These are phyloP conservation scores for Apodemia duryi DNA, from an alignment of 2,888 invertebrate species.

Conservation along the genomic window DNA sequence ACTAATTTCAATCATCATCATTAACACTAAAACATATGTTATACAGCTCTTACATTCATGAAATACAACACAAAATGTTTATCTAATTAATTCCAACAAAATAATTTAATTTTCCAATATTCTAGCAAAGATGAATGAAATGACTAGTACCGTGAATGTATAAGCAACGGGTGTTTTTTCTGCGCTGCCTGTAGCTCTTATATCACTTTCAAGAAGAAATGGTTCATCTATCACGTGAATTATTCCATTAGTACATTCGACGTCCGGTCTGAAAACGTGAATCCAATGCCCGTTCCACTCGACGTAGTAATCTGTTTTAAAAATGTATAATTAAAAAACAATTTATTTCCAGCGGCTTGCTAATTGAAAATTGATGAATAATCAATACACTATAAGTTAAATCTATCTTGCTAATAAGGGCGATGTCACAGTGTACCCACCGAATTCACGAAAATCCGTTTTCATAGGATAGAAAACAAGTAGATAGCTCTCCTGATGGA, in stretches of 20 bases:
- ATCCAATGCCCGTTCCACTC: conserved; percentile 92
- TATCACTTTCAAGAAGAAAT: conserved; percentile 90
- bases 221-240: conserved; percentile 96
- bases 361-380: too few relatives aligned
- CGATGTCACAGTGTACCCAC: too few relatives aligned
- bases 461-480: too few relatives aligned
- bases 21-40: neutral
- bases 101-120: conserved; percentile 51
- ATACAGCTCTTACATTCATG: neutral
- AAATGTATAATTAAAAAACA: conserved; percentile 14
- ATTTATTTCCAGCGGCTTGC: neutral
- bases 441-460: too few relatives aligned
- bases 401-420: too few relatives aligned
- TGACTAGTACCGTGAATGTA: conserved; percentile 42
- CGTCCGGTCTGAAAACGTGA: conserved; percentile 92
- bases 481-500: too few relatives aligned
- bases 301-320: conserved; percentile 85
- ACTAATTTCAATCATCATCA: neutral
- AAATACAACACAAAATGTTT: conserved; percentile 9
- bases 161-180: conserved; percentile 44
- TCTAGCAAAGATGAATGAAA: conserved; percentile 51
- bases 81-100: conserved; percentile 21
- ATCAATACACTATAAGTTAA: too few relatives aligned
- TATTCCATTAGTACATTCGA: conserved; percentile 96
- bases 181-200: conserved; percentile 82